Base-by-base conservation (phyloP, 2,888 invertebrate species). In the Lycia hirtaria region DNA sequence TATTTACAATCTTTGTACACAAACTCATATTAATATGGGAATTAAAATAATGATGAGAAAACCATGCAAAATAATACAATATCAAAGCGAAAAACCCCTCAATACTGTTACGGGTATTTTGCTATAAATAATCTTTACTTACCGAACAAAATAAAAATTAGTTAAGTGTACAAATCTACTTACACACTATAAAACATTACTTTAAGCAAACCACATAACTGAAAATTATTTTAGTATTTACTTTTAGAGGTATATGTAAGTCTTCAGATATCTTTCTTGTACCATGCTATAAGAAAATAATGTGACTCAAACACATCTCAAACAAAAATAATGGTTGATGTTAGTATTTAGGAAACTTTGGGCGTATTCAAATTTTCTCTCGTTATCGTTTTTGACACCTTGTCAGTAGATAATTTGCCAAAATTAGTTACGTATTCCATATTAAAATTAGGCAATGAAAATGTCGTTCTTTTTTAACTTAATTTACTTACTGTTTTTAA, bases 61-160 rank as follows among this genome's bases (percentile, higher is more conserved):
- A 48, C 41, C 59, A 62, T 56, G 58, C 60, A 56, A 43, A 15
- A 44, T 38, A 55, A 33, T 26, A 41, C 14, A 26, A 48, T 41
- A 15, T 14, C 33, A 3, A 33, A 17, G 17, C 17, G 2, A 3
- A 51, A 52, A 15, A n/a, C 9, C 1, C 28, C 17, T 20, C 1
- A 5, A 12, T 17, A 17, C n/a, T n/a, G 44, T 33, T 7, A 15
- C 14, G n/a, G 3, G n/a, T 22, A 38, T 12, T 40, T 22, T 38
- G n/a, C 7, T 12, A 7, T 17, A 22, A 7, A 1, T 20, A 15
- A 10, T 0, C 1, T 6, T 4, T 38, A 53, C 53, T 53, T 45
- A 53, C 53, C 40, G 19, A 19, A n/a, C n/a, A 37, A 38, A 17
- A 14, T 10, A 0, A 40, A 1, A 6, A 2, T 22, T 20, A 3